A percentile compares a stretch with the other conserved stretches of the same genome.
These are phyloP conservation scores for Pimpla rufipes DNA, from an alignment of 2,888 invertebrate genomes.

Conservation along the genomic window DNA sequence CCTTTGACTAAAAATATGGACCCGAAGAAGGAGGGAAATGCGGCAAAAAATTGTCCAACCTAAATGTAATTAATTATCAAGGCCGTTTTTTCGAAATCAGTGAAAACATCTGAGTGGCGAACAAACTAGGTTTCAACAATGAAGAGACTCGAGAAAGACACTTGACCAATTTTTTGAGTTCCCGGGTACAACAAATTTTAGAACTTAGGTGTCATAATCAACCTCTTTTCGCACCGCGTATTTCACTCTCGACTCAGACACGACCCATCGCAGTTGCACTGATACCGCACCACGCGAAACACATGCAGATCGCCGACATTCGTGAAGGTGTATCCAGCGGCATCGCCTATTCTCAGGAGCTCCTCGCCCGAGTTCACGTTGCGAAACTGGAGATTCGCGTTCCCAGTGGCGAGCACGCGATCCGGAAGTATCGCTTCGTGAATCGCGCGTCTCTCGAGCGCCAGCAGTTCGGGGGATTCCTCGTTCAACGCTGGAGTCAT, in stretches of 20 bases:
- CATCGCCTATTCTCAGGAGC: slow-evolving; percentile 71
- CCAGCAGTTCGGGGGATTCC: slow-evolving; percentile 41
- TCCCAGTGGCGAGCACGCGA: slow-evolving; percentile 69
- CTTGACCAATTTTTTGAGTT: too few species aligned
- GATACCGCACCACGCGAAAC: slow-evolving; percentile 75
- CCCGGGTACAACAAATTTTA: too few species aligned
- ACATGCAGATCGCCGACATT: slow-evolving; percentile 77
- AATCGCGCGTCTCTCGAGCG: slow-evolving; percentile 55
- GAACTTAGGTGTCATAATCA: too few species aligned
- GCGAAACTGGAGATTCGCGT: slow-evolving; percentile 74
- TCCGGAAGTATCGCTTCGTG: slow-evolving; percentile 73
- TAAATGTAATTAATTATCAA: too few species aligned
- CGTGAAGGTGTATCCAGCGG: slow-evolving; percentile 73
- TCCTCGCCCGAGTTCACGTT: slow-evolving; percentile 77
- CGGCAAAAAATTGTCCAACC: too few species aligned
- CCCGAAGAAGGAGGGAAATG: too few species aligned
- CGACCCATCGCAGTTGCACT: slow-evolving; percentile 73
- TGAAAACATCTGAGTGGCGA: too few species aligned
- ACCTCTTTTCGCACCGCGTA: not conserved
- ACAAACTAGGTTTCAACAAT: too few species aligned
- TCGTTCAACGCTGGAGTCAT: not conserved
- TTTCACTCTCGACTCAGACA: slow-evolving; percentile 59
- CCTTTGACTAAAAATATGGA: too few species aligned
- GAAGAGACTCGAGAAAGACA: too few species aligned
- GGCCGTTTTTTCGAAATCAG: too few species aligned